A percentile compares a stretch with the other conserved stretches of the same genome.
These are phyloP conservation scores for Linnaemya tessellans DNA, from an alignment of 2,888 invertebrate species.

Conservation along the genomic window DNA sequence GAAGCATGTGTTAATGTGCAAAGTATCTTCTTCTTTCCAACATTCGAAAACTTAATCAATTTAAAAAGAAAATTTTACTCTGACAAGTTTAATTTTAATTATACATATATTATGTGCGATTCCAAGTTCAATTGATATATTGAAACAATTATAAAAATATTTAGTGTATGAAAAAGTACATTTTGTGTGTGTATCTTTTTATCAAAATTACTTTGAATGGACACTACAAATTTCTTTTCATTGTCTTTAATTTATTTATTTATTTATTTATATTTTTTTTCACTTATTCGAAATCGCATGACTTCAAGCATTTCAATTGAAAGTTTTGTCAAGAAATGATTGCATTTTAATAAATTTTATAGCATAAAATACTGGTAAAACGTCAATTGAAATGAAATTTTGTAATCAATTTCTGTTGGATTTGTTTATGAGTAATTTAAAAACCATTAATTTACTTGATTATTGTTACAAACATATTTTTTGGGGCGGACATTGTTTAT, in stretches of 20 bases:
- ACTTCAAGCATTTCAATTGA: slow-evolving; percentile 17
- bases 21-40: background rate
- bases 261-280: background rate
- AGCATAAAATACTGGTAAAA: background rate
- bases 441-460: background rate
- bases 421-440: background rate
- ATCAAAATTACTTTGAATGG: background rate
- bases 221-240: background rate
- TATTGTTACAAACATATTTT: no score
- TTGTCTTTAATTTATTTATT: slow-evolving; percentile 7
- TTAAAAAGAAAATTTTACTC: background rate
- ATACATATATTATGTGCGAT: background rate
- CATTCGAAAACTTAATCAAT: background rate
- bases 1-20: background rate
- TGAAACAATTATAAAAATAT: background rate
- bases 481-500: no score
- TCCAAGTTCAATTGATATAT: background rate
- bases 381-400: slow-evolving; percentile 1
- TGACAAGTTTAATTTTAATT: slow-evolving; percentile 3
- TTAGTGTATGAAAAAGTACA: background rate
- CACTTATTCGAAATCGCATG: background rate
- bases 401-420: background rate
- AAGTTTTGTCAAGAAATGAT: slow-evolving; percentile 3
- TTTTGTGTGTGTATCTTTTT: background rate
- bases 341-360: slow-evolving; percentile 23